Base-by-base conservation (phyloP, 2,113 vertebrate species). In the Cavia aperea region DNA sequence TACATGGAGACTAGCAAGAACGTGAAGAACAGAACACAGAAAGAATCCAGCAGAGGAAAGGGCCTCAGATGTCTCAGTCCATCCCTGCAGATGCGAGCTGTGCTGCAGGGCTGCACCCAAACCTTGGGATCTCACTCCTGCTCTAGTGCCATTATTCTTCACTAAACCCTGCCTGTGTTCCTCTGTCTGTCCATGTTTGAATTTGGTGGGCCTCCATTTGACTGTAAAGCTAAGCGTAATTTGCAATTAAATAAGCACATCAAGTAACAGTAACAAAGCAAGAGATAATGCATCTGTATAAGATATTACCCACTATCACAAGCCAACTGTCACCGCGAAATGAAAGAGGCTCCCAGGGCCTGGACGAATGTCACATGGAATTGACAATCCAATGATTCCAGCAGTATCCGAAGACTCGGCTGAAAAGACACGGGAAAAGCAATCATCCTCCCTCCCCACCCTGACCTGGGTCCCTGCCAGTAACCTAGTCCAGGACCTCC, bases 231-330 rank as follows among this genome's bases (percentile, higher is more conserved):
- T 78, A 87, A 95, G 94, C 81, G 72, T 1, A 54, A 19, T 60
- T 66, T 58, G 14, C 62, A 90, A 91, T 94, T 88, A 95, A 88
- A 36, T 58, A 36, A 89, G 23, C 46, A 84, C 21, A 70, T 81
- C 63, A 58, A 60, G 51, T n/a, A 62, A 39, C 33, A 75, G 85
- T 88, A 89, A 94, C 68, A 54, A 75, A 88, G 84, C 58, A 95
- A 92, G 89, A 92, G 6, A 13, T 54, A 90, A 73, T 49, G 72
- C 54, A 11, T 33, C 26, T 86, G 16, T 49, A 63, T 63, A 78
- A 95, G 81, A 90, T 86, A n/a, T 58, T 70, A 91, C 73, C 58
- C 0, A 3, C 16, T 51, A 85, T 78, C 72, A 66, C 33, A 82
- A 85, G 58, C 12, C 92, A 86, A 63, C 10, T 49, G n/a, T 87